Percentiles rank a stretch among this genome's conserved stretches.
These are phyloP conservation scores for Charina bottae DNA, from an alignment of 2,113 vertebrate species.

Conservation along the genomic window DNA sequence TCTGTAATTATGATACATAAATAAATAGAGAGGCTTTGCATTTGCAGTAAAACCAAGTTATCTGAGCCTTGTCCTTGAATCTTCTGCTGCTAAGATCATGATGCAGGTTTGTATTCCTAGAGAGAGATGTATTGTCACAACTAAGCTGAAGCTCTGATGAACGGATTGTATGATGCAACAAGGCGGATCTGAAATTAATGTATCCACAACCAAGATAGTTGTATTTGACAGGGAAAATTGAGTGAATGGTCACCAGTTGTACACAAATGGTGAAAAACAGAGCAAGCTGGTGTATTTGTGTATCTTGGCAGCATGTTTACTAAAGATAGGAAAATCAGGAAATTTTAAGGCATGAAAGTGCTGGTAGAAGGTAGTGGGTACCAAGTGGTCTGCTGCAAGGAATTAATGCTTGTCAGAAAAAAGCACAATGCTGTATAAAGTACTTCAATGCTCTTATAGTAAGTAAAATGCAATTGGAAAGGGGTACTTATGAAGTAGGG, in stretches of 20 bases:
- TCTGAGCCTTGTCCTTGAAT: not conserved
- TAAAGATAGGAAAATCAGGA: not conserved
- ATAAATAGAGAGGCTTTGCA: not conserved
- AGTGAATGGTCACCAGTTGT: not conserved
- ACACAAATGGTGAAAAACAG: not conserved
- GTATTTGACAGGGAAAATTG: not conserved
- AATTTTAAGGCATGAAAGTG: not conserved
- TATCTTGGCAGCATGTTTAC: not conserved
- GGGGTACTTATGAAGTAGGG: not conserved
- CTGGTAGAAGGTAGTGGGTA: not conserved
- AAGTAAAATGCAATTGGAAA: not conserved
- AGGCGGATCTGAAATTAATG: not conserved
- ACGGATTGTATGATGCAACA: not conserved
- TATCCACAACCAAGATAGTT: not conserved
- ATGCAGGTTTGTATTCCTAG: not conserved
- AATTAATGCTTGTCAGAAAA: not conserved
- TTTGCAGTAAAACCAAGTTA: not conserved
- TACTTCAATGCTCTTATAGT: not conserved
- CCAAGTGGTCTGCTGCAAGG: not conserved
- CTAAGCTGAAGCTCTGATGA: not conserved
- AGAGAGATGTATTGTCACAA: not conserved
- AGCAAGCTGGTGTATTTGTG: not conserved
- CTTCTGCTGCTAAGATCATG: not conserved
- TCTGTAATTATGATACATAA: not conserved
- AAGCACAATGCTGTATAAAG: not conserved